Conservation (phyloP, 2,113 vertebrate species). For the Girardinichthys multiradiatus region DNA sequence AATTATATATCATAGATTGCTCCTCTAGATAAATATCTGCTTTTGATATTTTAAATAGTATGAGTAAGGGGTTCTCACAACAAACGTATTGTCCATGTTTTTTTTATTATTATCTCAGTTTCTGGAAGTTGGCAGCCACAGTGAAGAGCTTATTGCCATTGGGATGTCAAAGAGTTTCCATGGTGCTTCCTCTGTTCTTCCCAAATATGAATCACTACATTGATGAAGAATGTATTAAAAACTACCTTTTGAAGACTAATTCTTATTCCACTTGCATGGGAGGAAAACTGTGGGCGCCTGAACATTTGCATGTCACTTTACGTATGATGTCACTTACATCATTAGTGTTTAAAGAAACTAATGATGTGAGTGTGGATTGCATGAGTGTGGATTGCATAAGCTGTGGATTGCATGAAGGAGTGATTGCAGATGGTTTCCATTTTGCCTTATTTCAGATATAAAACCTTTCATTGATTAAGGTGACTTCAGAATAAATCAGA, state of each 20-base stretch:
- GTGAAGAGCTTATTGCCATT: background rate
- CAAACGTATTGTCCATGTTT: background rate
- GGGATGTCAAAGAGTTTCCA: background rate
- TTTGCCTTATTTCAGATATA: background rate
- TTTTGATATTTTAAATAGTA: background rate
- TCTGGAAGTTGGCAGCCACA: background rate
- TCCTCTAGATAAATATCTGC: background rate
- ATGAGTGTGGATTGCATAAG: too few species aligned
- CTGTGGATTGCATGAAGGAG: slow-evolving; percentile 22
- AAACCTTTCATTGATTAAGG: slow-evolving; percentile 5
- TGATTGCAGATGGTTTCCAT: slow-evolving; percentile 12
- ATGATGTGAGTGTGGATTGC: too few species aligned
- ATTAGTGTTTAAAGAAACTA: background rate
- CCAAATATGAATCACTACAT: background rate
- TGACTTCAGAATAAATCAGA: background rate
- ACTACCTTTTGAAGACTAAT: background rate
- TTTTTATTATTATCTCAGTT: too few species aligned
- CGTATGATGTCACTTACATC: slow-evolving; percentile 27
- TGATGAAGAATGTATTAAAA: background rate
- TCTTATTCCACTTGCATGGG: background rate
- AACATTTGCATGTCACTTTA: background rate
- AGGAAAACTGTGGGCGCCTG: background rate
- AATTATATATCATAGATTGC: background rate
- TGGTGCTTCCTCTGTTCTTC: background rate
- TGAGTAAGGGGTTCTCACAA: background rate